These are phyloP conservation scores for Epizoanthus illoricatus DNA, from an alignment of 92 coral and sea anemone species.

Conservation along the genomic window DNA sequence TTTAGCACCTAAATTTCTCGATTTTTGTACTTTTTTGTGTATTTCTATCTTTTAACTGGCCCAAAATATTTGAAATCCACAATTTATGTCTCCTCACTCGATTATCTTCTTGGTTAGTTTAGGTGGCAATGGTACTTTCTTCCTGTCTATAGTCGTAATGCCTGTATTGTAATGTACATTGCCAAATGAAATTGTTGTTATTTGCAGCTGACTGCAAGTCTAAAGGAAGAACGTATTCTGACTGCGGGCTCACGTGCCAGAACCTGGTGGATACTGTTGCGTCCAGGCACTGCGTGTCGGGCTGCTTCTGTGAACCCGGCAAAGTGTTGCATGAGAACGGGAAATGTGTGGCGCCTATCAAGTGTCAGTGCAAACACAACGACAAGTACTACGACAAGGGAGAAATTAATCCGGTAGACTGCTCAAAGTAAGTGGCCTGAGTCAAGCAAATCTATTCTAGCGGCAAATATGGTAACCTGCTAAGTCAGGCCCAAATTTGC, in stretches of 20 bases:
- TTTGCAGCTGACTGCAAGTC: constrained; percentile 60
- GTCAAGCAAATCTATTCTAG: no score
- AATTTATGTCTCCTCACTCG: no score
- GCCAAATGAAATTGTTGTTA: neutral
- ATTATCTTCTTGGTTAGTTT: no score
- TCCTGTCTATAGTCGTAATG: no score
- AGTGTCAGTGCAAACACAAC: constrained; percentile 91
- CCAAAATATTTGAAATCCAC: neutral
- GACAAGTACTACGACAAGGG: constrained; percentile 75
- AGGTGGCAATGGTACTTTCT: no score
- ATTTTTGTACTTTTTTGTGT: no score
- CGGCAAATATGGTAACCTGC: no score
- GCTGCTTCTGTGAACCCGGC: constrained; percentile 81
- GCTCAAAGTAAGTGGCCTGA: constrained; percentile 80
- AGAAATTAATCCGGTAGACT: constrained; percentile 78
- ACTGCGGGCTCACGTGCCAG: constrained; percentile 89
- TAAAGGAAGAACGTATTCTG: constrained; percentile 67
- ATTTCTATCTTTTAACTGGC: no score
- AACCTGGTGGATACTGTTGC: constrained; percentile 56
- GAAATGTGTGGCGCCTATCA: constrained; percentile 58
- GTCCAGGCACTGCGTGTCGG: constrained; percentile 64
- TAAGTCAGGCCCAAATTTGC: no score
- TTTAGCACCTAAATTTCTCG: no score
- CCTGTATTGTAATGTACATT: no score
- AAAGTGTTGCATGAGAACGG: constrained; percentile 80